These are phyloP conservation scores for Merops nubicus DNA, from an alignment of 2,113 vertebrate species.

Conservation along the genomic window DNA sequence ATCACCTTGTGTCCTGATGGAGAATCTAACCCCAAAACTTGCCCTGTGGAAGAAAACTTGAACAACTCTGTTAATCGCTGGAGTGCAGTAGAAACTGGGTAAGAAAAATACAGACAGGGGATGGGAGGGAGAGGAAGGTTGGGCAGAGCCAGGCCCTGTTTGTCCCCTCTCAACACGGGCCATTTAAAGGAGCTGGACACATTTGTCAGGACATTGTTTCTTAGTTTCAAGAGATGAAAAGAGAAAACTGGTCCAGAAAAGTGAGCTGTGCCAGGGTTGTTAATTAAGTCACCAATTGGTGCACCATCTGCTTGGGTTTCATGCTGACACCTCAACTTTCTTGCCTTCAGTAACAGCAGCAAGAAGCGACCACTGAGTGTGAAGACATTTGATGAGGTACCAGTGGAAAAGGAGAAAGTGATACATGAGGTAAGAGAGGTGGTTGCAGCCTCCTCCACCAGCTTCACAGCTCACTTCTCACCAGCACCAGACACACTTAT, in stretches of 20 bases:
- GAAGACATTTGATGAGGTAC: conserved; percentile 91
- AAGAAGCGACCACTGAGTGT: conserved; percentile 86
- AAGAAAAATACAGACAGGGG: conserved; percentile 4
- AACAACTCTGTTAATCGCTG: conserved; percentile 76
- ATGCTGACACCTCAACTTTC: neutral
- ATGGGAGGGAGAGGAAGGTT: neutral
- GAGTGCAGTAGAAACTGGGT: conserved; percentile 83
- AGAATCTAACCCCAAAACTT: conserved; percentile 69
- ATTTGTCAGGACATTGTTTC: too few relatives aligned
- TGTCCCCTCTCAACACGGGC: neutral
- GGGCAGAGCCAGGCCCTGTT: neutral
- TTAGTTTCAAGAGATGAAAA: neutral
- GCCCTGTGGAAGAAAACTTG: conserved; percentile 74
- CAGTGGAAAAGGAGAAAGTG: conserved; percentile 80
- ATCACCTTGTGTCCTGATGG: conserved; percentile 82
- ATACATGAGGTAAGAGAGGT: conserved; percentile 76
- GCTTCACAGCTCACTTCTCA: neutral
- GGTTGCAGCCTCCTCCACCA: neutral
- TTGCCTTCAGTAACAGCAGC: conserved; percentile 69
- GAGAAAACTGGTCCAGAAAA: neutral
- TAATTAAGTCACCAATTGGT: neutral
- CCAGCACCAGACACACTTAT: neutral
- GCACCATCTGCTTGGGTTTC: neutral
- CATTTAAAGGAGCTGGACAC: neutral
- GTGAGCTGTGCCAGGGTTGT: neutral